These are phyloP conservation scores for Rhinichthys klamathensis DNA, from an alignment of 2,113 vertebrate species.

Conservation along the genomic window DNA sequence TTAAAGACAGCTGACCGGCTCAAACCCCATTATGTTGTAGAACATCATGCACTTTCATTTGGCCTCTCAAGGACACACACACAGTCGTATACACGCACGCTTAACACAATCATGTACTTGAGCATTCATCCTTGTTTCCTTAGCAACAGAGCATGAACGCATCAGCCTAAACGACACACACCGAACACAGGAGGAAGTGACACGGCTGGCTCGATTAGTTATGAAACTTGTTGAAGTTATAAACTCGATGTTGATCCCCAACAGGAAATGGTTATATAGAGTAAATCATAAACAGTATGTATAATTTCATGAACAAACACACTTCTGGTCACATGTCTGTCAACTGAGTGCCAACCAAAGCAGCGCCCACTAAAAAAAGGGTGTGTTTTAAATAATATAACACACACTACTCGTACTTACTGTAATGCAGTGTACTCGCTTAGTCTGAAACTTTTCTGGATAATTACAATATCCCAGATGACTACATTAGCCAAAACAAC, in stretches of 20 bases:
- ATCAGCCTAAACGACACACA: conserved; percentile 61
- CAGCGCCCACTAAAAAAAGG: background rate
- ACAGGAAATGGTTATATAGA: background rate
- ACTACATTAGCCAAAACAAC: background rate
- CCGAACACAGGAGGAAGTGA: background rate
- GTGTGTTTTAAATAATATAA: background rate
- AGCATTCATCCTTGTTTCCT: conserved; percentile 77
- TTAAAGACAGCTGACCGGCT: background rate
- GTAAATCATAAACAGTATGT: background rate
- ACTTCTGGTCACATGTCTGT: background rate
- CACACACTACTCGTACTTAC: background rate
- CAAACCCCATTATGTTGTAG: background rate
- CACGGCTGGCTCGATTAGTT: background rate
- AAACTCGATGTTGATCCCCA: background rate
- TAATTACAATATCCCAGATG: background rate
- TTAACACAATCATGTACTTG: conserved; percentile 59
- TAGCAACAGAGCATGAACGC: conserved; percentile 73
- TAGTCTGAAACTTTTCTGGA: background rate
- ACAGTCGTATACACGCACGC: conserved; percentile 31
- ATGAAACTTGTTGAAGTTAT: background rate
- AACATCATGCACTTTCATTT: background rate
- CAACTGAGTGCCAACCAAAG: background rate
- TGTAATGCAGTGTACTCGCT: background rate
- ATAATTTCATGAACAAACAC: background rate
- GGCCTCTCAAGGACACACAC: background rate